Evolutionary conservation across 2,797 vertebrate species (phyloP), one percentile per base, ranked within the genome.

Genomic region (Clarias fuscus): DNA sequence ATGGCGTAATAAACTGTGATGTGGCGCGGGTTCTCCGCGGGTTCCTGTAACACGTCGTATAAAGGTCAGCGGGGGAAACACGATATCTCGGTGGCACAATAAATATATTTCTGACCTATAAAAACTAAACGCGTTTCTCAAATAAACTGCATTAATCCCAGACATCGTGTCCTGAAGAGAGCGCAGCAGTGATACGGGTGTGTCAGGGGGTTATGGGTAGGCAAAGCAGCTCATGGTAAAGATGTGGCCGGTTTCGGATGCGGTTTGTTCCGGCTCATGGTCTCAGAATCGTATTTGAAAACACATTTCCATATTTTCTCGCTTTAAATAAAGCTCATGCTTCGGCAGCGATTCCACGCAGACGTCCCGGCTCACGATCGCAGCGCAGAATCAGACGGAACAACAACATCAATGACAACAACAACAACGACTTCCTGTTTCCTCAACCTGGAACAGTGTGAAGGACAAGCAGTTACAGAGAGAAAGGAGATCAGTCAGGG

Each of bases 181-280:
- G 24, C n/a, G 1, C 1, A 37, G 56, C 7, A 8, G 14, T 15
- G 0, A 15, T 17, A 8, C 4, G 37, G 59, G 37, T 1, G 14
- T 37, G 59, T 17, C 59, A 4, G 7, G 18, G 6, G 59, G 24
- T 37, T 27, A 37, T 73, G 71, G 37, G 61, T 48, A 64, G 70
- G 78, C 2, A 81, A 87, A 84, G 75, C n/a, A 72, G 59, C 24
- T 30, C 20, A 58, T 84, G 73, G 58, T 58, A 62, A 86, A 84
- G 68, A 85, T 59, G 83, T 87, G 83, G 82, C 56, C 61, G 73
- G 67, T 84, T 85, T 84, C 82, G 85, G 85, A 84, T 85, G 84
- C 70, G 89, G 77, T 43, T 75, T 84, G 58, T 78, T 62, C 30
- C 58, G 43, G 1, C 20, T 70, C 40, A 87, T 61, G 58, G 3